Conservation (phyloP, 2,113 vertebrate species). For the Amia ocellicauda region DNA sequence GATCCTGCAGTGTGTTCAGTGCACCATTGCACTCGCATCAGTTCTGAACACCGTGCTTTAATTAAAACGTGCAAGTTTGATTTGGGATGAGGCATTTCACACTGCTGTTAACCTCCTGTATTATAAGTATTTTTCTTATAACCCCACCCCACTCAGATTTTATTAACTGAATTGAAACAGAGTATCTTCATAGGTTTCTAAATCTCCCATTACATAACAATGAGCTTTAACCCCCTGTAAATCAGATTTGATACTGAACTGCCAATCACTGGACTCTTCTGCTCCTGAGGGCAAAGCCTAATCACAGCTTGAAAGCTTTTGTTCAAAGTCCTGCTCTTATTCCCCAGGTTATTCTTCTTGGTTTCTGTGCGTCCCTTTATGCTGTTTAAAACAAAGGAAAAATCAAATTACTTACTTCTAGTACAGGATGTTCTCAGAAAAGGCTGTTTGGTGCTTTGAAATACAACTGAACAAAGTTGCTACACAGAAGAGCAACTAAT, state of each 20-base stretch:
- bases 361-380: neutral
- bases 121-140: too few relatives aligned
- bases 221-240: too few relatives aligned
- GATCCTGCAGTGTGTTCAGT: too few relatives aligned
- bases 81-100: too few relatives aligned
- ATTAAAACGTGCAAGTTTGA: too few relatives aligned
- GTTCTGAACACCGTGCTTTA: too few relatives aligned
- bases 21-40: too few relatives aligned
- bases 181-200: too few relatives aligned
- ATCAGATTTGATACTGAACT: neutral
- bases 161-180: too few relatives aligned
- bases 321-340: neutral
- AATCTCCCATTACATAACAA: too few relatives aligned
- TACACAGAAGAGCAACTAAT: neutral
- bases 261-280: slow-evolving; percentile 16
- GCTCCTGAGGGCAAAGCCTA: slow-evolving; percentile 30
- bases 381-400: neutral
- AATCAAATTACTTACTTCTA: neutral
- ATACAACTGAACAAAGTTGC: neutral
- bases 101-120: too few relatives aligned
- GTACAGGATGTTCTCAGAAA: neutral
- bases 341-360: neutral
- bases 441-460: neutral
- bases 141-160: too few relatives aligned
- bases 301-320: slow-evolving; percentile 36